Base-by-base conservation (phyloP, 1,140 invertebrate genomes). In the Polypedilum vanderplanki region DNA sequence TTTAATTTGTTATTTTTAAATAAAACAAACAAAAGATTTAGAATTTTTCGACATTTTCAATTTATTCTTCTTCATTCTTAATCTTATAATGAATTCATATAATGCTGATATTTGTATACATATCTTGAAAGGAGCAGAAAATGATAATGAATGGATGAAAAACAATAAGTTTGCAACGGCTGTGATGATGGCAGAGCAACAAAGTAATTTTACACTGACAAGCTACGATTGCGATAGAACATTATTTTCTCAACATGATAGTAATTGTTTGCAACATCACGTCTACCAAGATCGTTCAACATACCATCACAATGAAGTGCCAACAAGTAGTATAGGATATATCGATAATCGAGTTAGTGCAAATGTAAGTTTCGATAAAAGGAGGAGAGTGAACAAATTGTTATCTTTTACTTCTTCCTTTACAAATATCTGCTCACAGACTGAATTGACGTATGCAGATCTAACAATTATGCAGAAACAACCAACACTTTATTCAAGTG, bases 361-460 rank as follows among this genome's bases (percentile, higher is more conserved):
- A 40, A 65, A 75, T 75, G 57, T 64, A 57, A 24, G 33, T 46
- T 73, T 75, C 12, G 7, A 10, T 33, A 33, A 33, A 5, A 33
- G 5, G 18, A 12, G 12, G n/a, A 12, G 22, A 15, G 3, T 0
- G 8, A 12, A 10, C 15, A 18, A 41, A 33, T 40, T 41, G 20
- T 24, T 24, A 74, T n/a, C n/a, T n/a, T n/a, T n/a, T n/a, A n/a
- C n/a, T n/a, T n/a, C n/a, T n/a, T n/a, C n/a, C n/a, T n/a, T n/a
- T n/a, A n/a, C n/a, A n/a, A n/a, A n/a, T n/a, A n/a, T n/a, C n/a
- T n/a, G n/a, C n/a, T n/a, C n/a, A 12, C 73, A 82, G 81, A 81
- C 87, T 80, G 87, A 88, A 79, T 80, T 88, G 77, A 86, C 86
- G 67, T 88, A 88, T 76, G 87, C 86, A 64, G 87, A 89, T 79